A percentile compares a stretch with the other conserved stretches of the same genome.
phyloP scores from a whole-genome alignment of 30 jellyfish, hydroid and myxozoan genomes.

The Clytia hemisphaerica region DNA sequence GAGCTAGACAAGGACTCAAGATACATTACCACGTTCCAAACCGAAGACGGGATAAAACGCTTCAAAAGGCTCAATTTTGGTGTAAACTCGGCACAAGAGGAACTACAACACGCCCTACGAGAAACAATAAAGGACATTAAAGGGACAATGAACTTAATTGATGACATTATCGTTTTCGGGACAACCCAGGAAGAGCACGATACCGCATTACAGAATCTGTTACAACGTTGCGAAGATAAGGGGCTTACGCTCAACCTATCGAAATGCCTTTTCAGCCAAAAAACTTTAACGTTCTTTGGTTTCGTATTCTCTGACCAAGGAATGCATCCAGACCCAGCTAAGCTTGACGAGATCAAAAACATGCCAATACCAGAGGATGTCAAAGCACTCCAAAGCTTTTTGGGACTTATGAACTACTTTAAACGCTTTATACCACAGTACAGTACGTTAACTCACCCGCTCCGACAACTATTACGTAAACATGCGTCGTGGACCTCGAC shows the following conservation, averaged over 20 bases:
- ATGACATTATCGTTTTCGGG: neutral
- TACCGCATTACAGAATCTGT: neutral
- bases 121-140: neutral
- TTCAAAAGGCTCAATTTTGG: conserved; percentile 9
- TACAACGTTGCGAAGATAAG: conserved; percentile 14
- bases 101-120: conserved; percentile 4
- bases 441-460: conserved; percentile 17
- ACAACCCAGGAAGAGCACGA: neutral
- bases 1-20: too few relatives aligned
- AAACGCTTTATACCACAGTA: conserved; percentile 31
- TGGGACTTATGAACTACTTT: conserved; percentile 34
- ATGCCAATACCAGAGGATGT: conserved; percentile 19
- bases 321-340: conserved; percentile 33
- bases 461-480: neutral
- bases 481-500: conserved; percentile 20
- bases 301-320: conserved; percentile 19
- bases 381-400: conserved; percentile 27
- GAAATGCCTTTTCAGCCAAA: conserved; percentile 34
- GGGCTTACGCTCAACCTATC: conserved; percentile 22
- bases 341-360: conserved; percentile 20
- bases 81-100: conserved; percentile 4
- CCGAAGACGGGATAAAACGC: too few relatives aligned
- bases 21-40: too few relatives aligned
- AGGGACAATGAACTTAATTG: conserved; percentile 1
- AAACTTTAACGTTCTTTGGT: conserved; percentile 33